These are phyloP conservation scores for Neogale vison DNA, from an alignment of 2,113 vertebrate species.

Conservation along the genomic window DNA sequence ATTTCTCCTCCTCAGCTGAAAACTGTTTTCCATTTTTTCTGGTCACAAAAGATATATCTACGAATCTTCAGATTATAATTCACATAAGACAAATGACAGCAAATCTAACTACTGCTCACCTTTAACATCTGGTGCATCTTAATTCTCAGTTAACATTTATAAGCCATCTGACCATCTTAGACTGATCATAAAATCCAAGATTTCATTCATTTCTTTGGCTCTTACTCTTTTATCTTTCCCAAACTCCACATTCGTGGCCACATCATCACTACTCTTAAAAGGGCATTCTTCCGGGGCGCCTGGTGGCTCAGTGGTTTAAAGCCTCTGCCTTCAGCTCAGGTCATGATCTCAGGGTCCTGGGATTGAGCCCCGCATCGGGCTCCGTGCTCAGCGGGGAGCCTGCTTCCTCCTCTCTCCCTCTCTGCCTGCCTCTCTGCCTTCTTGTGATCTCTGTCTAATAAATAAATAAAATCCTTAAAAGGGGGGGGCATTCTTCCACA, in stretches of 20 bases:
- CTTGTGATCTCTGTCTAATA: no score
- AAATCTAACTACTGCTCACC: background rate
- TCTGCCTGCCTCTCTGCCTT: no score
- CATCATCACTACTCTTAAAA: background rate
- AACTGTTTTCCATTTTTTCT: background rate
- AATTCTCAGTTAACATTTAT: background rate
- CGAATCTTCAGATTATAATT: background rate
- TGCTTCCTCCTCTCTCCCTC: no score
- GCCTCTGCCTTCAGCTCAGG: no score
- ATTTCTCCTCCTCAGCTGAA: background rate
- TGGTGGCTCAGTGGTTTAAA: no score
- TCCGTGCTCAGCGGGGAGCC: no score
- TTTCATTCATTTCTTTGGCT: background rate
- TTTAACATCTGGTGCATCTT: background rate
- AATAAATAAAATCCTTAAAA: no score
- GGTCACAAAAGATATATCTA: background rate
- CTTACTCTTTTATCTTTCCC: background rate
- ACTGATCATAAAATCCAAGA: background rate
- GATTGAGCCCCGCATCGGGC: no score
- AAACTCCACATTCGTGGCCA: background rate
- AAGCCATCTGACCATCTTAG: background rate
- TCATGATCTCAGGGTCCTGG: no score
- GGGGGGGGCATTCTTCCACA: background rate
- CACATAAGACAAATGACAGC: background rate
- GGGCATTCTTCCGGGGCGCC: background rate